Percentiles rank a stretch among this genome's conserved stretches.
These are phyloP conservation scores for Dendroctonus valens DNA, from an alignment of 1,140 invertebrate genomes.

Conservation along the genomic window DNA sequence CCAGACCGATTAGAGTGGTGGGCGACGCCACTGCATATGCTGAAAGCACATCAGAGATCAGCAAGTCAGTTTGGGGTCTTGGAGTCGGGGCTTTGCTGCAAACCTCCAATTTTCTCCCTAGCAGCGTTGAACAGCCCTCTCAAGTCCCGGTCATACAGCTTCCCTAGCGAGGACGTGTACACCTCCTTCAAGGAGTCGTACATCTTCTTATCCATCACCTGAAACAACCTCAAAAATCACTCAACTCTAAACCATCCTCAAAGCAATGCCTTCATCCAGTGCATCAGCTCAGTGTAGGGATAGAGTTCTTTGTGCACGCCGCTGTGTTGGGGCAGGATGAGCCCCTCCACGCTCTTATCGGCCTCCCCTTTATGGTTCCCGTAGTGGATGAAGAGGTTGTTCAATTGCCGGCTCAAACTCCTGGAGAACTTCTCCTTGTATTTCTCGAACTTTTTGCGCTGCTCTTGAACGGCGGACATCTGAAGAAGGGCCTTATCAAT, in stretches of 20 bases:
- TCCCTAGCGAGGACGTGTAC: slow-evolving; percentile 75
- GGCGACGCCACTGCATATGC: slow-evolving; percentile 41
- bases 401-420: slow-evolving; percentile 80
- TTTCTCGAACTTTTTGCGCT: slow-evolving; percentile 81
- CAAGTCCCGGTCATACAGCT: slow-evolving; percentile 83
- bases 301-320: slow-evolving; percentile 79
- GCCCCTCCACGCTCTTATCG: slow-evolving; percentile 54
- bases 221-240: slow-evolving; percentile 6
- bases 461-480: slow-evolving; percentile 83
- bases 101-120: slow-evolving; percentile 44
- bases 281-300: slow-evolving; percentile 86
- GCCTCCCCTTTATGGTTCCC: slow-evolving; percentile 60
- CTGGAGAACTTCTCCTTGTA: slow-evolving; percentile 81
- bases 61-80: no score
- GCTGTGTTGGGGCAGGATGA: slow-evolving; percentile 73
- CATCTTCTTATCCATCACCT: slow-evolving; percentile 78
- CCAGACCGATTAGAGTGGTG: slow-evolving; percentile 59
- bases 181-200: slow-evolving; percentile 78
- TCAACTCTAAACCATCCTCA: neutral
- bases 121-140: slow-evolving; percentile 44
- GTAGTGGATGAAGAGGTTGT: slow-evolving; percentile 91
- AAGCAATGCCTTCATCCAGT: slow-evolving; percentile 60
- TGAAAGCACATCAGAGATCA: neutral
- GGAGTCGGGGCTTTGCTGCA: no score
- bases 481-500: slow-evolving; percentile 64